Conservation (phyloP, 1,140 invertebrate genomes). For the Dreissena polymorpha region DNA sequence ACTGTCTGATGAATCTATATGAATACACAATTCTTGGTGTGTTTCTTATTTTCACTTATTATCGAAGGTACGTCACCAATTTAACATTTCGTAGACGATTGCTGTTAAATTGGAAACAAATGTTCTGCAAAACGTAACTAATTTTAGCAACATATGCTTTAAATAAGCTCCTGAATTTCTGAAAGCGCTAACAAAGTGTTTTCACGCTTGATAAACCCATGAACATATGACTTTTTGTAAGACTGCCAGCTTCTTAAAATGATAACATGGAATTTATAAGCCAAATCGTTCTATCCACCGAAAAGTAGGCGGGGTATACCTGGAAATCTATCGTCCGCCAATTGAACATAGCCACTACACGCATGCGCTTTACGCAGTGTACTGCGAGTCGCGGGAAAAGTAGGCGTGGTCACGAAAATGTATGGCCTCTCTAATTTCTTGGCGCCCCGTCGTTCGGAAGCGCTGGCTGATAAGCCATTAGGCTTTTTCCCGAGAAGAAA, state of each 20-base stretch:
- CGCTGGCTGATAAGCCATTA: too few relatives aligned
- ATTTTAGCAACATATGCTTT: constrained; percentile 46
- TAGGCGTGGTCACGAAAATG: too few relatives aligned
- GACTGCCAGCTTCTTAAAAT: not conserved
- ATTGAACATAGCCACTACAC: too few relatives aligned
- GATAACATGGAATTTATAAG: not conserved
- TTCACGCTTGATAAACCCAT: too few relatives aligned
- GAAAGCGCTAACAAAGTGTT: too few relatives aligned
- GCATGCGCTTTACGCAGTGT: too few relatives aligned
- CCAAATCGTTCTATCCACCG: not conserved
- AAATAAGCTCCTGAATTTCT: constrained; percentile 14
- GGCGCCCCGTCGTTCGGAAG: too few relatives aligned
- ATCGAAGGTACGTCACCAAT: constrained; percentile 32
- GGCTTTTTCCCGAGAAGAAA: too few relatives aligned
- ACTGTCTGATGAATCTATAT: not conserved
- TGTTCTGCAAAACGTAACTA: constrained; percentile 32
- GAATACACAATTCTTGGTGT: constrained; percentile 14
- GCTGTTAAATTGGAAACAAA: constrained; percentile 26
- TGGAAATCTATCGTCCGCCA: not conserved
- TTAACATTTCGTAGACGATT: constrained; percentile 22
- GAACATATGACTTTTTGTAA: too few relatives aligned
- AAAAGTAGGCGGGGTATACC: not conserved
- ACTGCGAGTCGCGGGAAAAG: too few relatives aligned
- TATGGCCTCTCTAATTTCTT: too few relatives aligned
- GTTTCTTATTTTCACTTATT: constrained; percentile 40